These are phyloP conservation scores for Cloeon dipterum DNA, from an alignment of 2,888 invertebrate species.

Conservation along the genomic window DNA sequence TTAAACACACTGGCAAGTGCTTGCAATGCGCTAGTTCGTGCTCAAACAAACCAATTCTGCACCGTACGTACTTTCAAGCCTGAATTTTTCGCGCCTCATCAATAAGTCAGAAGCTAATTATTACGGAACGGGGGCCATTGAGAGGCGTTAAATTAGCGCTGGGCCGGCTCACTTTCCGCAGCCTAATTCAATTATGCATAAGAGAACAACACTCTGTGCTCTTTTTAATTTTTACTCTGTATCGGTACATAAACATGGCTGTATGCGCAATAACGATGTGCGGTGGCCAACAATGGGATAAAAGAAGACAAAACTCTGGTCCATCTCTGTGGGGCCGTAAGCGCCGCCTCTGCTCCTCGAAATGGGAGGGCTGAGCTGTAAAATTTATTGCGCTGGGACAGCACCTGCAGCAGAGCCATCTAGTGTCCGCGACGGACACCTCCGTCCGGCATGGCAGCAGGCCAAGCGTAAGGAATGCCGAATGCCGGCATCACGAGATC, in stretches of 20 bases:
- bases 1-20: too few relatives aligned
- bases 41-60: too few relatives aligned
- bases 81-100: too few relatives aligned
- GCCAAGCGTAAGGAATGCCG: too few relatives aligned
- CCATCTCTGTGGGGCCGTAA: background rate
- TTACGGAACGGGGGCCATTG: background rate
- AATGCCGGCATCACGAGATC: too few relatives aligned
- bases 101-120: background rate
- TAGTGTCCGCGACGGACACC: too few relatives aligned
- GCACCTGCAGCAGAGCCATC: too few relatives aligned
- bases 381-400: background rate
- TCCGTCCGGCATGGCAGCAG: too few relatives aligned
- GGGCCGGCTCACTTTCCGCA: background rate
- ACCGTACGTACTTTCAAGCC: too few relatives aligned
- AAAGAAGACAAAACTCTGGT: background rate
- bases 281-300: background rate
- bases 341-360: background rate
- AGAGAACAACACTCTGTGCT: background rate
- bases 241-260: background rate
- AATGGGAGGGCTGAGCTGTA: background rate
- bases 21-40: too few relatives aligned
- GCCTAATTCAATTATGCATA: background rate
- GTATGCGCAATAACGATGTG: background rate
- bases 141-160: background rate
- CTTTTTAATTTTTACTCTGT: background rate